Evolutionary conservation across 2,888 invertebrate genomes (phyloP).

Genomic region (Idaea biselata): DNA sequence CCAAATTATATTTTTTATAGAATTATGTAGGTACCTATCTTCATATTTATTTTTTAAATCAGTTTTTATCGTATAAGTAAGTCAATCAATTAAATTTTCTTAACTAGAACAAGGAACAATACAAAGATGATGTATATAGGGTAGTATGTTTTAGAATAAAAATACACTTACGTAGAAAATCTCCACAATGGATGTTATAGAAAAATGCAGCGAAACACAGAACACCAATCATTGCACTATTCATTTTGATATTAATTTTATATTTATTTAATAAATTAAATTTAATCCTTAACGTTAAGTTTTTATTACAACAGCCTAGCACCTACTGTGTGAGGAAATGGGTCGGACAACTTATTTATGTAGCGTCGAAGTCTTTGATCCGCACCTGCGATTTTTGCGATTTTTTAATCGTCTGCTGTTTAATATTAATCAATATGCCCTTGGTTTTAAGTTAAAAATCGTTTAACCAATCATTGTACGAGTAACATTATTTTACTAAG

Average conservation of each 20-base stretch:
- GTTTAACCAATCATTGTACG: background rate
- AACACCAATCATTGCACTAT: conserved; percentile 47
- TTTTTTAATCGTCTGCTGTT: background rate
- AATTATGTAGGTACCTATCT: no score
- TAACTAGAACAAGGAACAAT: no score
- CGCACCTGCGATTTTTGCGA: conserved; percentile 16
- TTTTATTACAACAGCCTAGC: conserved; percentile 48
- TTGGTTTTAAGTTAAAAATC: background rate
- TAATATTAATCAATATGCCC: background rate
- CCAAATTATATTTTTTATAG: no score
- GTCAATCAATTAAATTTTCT: no score
- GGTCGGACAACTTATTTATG: conserved; percentile 54
- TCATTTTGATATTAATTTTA: conserved; percentile 11
- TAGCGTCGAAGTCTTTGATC: conserved; percentile 29
- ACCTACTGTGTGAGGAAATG: conserved; percentile 49
- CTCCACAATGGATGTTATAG: conserved; percentile 41
- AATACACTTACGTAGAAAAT: conserved; percentile 53
- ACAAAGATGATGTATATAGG: no score
- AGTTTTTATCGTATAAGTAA: no score
- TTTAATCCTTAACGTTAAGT: conserved; percentile 10
- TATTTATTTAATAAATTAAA: background rate
- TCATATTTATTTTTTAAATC: no score
- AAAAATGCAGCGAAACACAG: conserved; percentile 44
- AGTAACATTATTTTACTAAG: background rate
- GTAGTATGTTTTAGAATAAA: no score